A percentile compares a stretch with the other conserved stretches of the same genome.
These are phyloP conservation scores for Parasteatoda tepidariorum DNA, from an alignment of 1,140 invertebrate species.

Conservation along the genomic window DNA sequence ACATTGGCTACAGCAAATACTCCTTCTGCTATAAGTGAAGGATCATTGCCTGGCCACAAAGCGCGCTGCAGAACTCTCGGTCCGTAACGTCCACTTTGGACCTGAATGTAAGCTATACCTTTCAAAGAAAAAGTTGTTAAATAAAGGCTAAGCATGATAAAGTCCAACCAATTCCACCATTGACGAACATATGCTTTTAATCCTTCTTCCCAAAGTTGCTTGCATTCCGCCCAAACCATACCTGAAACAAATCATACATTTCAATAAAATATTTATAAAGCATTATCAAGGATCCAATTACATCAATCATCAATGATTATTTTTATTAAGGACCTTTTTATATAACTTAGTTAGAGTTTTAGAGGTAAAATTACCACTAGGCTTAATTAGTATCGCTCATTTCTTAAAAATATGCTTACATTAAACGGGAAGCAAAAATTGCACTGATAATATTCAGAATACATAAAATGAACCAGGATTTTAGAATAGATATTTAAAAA, in stretches of 20 bases:
- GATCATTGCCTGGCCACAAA: conserved; percentile 66
- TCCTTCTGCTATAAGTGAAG: conserved; percentile 67
- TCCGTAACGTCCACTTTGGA: conserved; percentile 53
- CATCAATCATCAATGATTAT: not conserved
- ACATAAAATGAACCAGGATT: too few species aligned
- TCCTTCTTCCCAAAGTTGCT: conserved; percentile 74
- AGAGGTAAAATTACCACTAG: not conserved
- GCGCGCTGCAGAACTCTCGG: conserved; percentile 59
- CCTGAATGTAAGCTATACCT: conserved; percentile 71
- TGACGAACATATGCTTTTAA: conserved; percentile 72
- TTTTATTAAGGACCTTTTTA: not conserved
- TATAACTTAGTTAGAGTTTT: not conserved
- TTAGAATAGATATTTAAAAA: too few species aligned
- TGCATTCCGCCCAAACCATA: conserved; percentile 74
- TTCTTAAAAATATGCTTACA: not conserved
- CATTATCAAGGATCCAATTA: not conserved
- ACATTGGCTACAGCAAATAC: conserved; percentile 67
- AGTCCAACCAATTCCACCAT: conserved; percentile 75
- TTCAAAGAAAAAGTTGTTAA: conserved; percentile 72
- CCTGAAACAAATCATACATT: conserved; percentile 64
- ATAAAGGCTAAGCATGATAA: conserved; percentile 73
- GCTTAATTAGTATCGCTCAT: not conserved
- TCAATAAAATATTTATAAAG: not conserved
- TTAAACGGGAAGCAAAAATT: not conserved
- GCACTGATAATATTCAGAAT: too few species aligned